Evolutionary conservation across 2,888 invertebrate species (phyloP).

Genomic region (Eremobia ochroleuca): DNA sequence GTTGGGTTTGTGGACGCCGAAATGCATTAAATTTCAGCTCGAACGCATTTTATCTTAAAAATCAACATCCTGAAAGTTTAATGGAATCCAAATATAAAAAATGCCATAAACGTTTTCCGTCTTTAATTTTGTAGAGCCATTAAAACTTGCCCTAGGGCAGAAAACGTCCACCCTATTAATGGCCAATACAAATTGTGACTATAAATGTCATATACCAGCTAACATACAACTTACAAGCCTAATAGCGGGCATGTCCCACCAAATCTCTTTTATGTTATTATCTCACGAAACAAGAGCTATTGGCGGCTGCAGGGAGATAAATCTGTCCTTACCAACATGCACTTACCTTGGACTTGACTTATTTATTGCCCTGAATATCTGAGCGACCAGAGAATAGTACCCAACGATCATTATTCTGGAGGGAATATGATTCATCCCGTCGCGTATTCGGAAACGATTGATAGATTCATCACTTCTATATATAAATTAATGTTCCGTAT

Average conservation of each 20-base stretch:
- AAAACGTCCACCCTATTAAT: slow-evolving; percentile 35
- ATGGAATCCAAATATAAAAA: slow-evolving; percentile 30
- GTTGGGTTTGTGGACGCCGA: slow-evolving; percentile 17
- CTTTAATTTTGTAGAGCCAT: slow-evolving; percentile 23
- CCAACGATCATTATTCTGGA: slow-evolving; percentile 55
- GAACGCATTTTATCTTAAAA: slow-evolving; percentile 6
- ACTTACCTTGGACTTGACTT: slow-evolving; percentile 76
- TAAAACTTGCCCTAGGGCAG: slow-evolving; percentile 36
- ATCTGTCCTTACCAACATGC: slow-evolving; percentile 61
- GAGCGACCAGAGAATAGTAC: slow-evolving; percentile 58
- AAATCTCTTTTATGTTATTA: slow-evolving; percentile 67
- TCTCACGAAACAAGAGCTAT: slow-evolving; percentile 63
- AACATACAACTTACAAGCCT: slow-evolving; percentile 32
- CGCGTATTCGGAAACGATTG: slow-evolving; percentile 58
- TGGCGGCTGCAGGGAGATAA: slow-evolving; percentile 54
- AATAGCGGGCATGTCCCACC: slow-evolving; percentile 46
- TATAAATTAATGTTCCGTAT: slow-evolving; percentile 28
- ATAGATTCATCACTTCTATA: slow-evolving; percentile 61
- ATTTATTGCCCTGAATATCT: slow-evolving; percentile 76
- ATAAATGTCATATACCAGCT: slow-evolving; percentile 34
- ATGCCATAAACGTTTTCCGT: slow-evolving; percentile 26
- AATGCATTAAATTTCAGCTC: background rate
- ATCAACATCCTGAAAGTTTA: slow-evolving; percentile 12
- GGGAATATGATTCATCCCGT: slow-evolving; percentile 64
- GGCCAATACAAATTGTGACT: slow-evolving; percentile 26